Percentiles rank a stretch among this genome's conserved stretches.
Evolutionary conservation across 2,888 invertebrate species (phyloP).

Genomic region (Rotaria sp.): DNA sequence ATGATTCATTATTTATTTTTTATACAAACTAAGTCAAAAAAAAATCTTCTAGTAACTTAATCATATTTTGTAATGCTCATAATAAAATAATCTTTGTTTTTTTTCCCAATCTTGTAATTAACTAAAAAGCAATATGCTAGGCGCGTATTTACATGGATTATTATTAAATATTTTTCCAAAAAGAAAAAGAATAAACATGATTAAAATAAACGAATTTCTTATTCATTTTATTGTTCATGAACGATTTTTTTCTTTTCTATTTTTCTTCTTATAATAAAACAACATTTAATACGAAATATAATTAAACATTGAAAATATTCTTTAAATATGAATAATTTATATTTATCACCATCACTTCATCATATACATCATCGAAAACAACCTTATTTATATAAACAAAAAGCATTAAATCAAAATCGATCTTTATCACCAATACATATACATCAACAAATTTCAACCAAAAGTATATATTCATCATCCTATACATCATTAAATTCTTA

Average conservation of each 20-base stretch:
- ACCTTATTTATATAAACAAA: not conserved
- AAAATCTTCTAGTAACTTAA: too few species aligned
- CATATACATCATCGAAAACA: not conserved
- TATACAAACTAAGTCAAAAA: not conserved
- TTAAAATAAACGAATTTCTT: not conserved
- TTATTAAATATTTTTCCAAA: not conserved
- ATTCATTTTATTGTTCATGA: not conserved
- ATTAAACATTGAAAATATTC: not conserved
- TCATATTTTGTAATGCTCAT: too few species aligned
- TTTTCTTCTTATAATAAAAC: not conserved
- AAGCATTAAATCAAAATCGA: not conserved
- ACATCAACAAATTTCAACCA: not conserved
- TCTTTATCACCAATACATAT: not conserved
- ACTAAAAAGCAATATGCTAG: not conserved
- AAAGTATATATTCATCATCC: not conserved
- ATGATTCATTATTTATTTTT: not conserved
- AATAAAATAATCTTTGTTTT: too few species aligned
- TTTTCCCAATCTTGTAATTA: too few species aligned
- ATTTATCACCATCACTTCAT: not conserved
- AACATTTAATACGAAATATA: too few species aligned
- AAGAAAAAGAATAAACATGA: not conserved
- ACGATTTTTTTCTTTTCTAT: not conserved
- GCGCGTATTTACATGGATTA: not conserved
- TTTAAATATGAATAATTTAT: not conserved
- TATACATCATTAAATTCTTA: not conserved